Evolutionary conservation across 2,888 invertebrate genomes (phyloP).

Genomic region (Cheilosia vulpina): DNA sequence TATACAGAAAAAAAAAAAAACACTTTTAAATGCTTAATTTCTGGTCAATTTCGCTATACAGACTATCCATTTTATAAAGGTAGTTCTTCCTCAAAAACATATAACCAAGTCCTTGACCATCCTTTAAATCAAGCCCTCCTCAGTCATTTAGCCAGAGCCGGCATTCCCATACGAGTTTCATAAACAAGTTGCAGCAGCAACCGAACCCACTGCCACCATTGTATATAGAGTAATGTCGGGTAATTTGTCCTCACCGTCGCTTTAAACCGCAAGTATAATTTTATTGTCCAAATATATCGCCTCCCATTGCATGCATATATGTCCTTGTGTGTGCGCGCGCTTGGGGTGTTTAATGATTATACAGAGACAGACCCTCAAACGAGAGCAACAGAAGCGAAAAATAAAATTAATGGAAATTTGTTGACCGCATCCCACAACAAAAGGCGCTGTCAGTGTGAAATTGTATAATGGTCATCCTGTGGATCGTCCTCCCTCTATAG

Average conservation of each 20-base stretch:
- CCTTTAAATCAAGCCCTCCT: no score
- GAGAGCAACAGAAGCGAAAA: constrained; percentile 46
- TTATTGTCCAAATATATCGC: constrained; percentile 22
- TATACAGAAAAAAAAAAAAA: no score
- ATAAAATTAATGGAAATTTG: constrained; percentile 72
- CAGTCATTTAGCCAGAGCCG: no score
- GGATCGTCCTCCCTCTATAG: not conserved
- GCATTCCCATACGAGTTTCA: no score
- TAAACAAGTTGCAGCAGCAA: no score
- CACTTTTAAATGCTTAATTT: no score
- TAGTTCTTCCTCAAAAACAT: no score
- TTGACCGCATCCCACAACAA: constrained; percentile 71
- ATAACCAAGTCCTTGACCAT: no score
- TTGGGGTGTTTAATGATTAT: not conserved
- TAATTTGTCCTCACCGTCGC: constrained; percentile 22
- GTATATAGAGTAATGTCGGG: no score
- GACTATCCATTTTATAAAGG: no score
- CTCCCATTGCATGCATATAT: not conserved
- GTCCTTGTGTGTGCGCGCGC: not conserved
- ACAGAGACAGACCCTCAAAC: constrained; percentile 2
- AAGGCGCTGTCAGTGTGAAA: constrained; percentile 73
- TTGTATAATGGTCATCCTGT: constrained; percentile 62
- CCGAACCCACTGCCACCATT: constrained; percentile 1
- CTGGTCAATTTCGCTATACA: no score
- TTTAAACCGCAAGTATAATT: constrained; percentile 15